Evolutionary conservation across 2,888 invertebrate genomes (phyloP).

Genomic region (Drosophila sordidula): DNA sequence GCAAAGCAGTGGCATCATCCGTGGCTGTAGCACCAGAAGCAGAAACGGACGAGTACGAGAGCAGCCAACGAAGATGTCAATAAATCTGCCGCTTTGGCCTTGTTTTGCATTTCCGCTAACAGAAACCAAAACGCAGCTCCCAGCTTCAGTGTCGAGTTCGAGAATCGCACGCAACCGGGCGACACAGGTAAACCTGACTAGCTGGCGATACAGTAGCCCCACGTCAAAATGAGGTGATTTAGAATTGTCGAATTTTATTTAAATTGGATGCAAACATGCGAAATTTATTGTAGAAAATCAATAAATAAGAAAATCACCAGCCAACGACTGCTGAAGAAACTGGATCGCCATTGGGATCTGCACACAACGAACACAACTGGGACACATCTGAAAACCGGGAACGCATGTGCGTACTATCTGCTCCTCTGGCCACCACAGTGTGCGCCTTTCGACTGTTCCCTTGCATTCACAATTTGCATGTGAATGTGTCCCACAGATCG

Average conservation of each 20-base stretch:
- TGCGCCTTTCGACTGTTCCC: slow-evolving; percentile 15
- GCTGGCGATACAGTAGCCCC: slow-evolving; percentile 77
- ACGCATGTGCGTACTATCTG: slow-evolving; percentile 54
- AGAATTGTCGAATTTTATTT: slow-evolving; percentile 86
- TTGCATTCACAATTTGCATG: slow-evolving; percentile 59
- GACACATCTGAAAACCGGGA: slow-evolving; percentile 1
- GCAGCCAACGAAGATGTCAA: slow-evolving; percentile 80
- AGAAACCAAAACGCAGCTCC: slow-evolving; percentile 53
- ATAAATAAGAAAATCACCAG: slow-evolving; percentile 83
- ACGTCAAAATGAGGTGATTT: slow-evolving; percentile 85
- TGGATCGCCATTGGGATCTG: slow-evolving; percentile 55
- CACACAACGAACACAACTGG: slow-evolving; percentile 10
- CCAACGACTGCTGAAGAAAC: slow-evolving; percentile 49
- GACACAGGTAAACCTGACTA: slow-evolving; percentile 36
- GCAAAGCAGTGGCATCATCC: slow-evolving; percentile 56
- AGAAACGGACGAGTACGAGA: slow-evolving; percentile 13
- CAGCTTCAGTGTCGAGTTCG: slow-evolving; percentile 18
- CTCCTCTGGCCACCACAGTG: slow-evolving; percentile 30
- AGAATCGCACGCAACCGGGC: slow-evolving; percentile 64
- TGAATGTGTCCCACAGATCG: slow-evolving; percentile 5
- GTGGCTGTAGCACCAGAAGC: slow-evolving; percentile 18
- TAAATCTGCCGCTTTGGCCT: slow-evolving; percentile 83
- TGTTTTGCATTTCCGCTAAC: slow-evolving; percentile 82
- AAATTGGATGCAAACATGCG: slow-evolving; percentile 85
- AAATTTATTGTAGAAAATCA: slow-evolving; percentile 85